A percentile compares a stretch with the other conserved stretches of the same genome.
Evolutionary conservation across 2,888 invertebrate species (phyloP).

Genomic region (Torymus texanus): DNA sequence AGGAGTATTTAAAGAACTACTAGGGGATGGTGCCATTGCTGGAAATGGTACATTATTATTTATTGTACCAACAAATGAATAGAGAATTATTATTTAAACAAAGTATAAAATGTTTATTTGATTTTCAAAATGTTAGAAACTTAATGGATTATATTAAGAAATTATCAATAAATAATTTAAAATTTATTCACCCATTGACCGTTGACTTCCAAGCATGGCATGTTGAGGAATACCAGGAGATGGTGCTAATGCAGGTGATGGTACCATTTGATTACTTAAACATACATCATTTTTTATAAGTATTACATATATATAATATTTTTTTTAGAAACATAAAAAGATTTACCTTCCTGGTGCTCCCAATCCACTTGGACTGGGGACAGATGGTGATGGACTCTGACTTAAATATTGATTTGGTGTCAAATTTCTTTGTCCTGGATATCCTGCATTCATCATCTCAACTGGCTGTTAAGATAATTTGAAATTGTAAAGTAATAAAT

Average conservation of each 20-base stretch:
- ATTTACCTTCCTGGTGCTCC: constrained; percentile 74
- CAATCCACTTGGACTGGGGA: constrained; percentile 82
- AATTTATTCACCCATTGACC: constrained; percentile 76
- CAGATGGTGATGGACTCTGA: constrained; percentile 89
- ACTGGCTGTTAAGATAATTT: constrained; percentile 60
- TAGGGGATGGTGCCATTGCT: constrained; percentile 86
- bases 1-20: constrained; percentile 89
- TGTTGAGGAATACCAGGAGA: constrained; percentile 81
- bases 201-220: constrained; percentile 78
- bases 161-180: neutral
- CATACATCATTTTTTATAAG: constrained; percentile 5
- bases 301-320: neutral
- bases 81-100: neutral
- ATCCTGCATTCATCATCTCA: constrained; percentile 77
- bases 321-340: constrained; percentile 1
- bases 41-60: neutral
- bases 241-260: constrained; percentile 82
- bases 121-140: constrained; percentile 9
- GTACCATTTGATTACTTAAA: constrained; percentile 79
- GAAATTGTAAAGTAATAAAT: neutral
- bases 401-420: constrained; percentile 86
- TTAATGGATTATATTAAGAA: neutral
- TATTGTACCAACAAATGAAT: neutral
- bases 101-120: neutral
- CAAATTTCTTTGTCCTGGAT: constrained; percentile 79